These are phyloP conservation scores for Dendrolimus punctatus DNA, from an alignment of 1,140 invertebrate genomes.

Conservation along the genomic window DNA sequence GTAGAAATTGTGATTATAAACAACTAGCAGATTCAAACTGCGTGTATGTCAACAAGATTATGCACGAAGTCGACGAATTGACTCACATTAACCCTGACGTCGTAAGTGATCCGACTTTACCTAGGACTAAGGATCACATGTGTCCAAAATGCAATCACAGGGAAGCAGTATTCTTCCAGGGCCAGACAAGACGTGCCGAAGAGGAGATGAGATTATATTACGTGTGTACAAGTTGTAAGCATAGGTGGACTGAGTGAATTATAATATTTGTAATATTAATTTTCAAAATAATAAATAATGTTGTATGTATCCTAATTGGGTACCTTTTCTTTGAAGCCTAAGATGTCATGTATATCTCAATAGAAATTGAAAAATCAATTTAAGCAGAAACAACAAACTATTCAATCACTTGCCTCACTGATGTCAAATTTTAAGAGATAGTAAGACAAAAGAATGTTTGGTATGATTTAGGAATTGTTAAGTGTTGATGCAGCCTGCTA, in stretches of 20 bases:
- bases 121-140: constrained; percentile 97
- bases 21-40: constrained; percentile 97
- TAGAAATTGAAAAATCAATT: too few species aligned
- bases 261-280: constrained; percentile 11
- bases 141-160: constrained; percentile 96
- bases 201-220: constrained; percentile 99
- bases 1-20: constrained; percentile 97
- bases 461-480: too few species aligned
- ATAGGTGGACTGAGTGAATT: constrained; percentile 97
- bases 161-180: constrained; percentile 87
- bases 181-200: constrained; percentile 95
- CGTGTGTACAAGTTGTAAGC: constrained; percentile 96
- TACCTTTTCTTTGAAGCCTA: too few species aligned
- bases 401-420: too few species aligned
- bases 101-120: constrained; percentile 97
- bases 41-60: constrained; percentile 99
- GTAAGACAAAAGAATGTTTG: too few species aligned
- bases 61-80: constrained; percentile 99
- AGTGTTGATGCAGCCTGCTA: too few species aligned
- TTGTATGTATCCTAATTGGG: not conserved
- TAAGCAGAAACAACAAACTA: too few species aligned
- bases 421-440: too few species aligned
- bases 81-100: constrained; percentile 99
- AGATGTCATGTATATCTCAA: too few species aligned
- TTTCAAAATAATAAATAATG: constrained; percentile 19